phyloP scores from a whole-genome alignment of 2,888 invertebrate genomes.

The Lithophane socia region DNA sequence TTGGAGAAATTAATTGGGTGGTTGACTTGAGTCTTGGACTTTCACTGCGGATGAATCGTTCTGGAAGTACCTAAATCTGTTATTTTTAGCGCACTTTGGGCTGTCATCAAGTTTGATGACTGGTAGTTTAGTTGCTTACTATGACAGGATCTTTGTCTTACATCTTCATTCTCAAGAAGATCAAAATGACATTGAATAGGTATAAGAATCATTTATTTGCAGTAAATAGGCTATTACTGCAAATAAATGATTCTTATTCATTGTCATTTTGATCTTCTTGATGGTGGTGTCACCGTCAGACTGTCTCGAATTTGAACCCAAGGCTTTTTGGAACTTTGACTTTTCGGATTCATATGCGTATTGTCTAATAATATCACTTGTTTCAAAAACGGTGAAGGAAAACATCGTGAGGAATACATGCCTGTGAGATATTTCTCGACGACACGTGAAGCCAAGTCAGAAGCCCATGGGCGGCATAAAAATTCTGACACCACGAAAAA shows the following conservation, averaged over 20 bases:
- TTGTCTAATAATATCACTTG: not conserved
- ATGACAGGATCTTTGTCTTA: not conserved
- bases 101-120: not conserved
- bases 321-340: not conserved
- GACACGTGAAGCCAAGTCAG: too few species aligned
- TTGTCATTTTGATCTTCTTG: too few species aligned
- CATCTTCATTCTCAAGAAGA: not conserved
- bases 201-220: too few species aligned
- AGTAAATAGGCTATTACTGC: too few species aligned
- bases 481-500: too few species aligned
- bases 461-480: too few species aligned
- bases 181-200: not conserved
- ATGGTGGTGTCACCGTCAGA: too few species aligned
- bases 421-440: too few species aligned
- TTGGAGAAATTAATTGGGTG: slow-evolving; percentile 33
- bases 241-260: too few species aligned
- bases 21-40: slow-evolving; percentile 2
- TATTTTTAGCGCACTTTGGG: not conserved
- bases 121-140: not conserved
- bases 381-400: not conserved
- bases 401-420: too few species aligned
- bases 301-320: too few species aligned
- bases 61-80: slow-evolving; percentile 1
- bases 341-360: not conserved
- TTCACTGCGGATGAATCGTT: not conserved